Evolutionary conservation across 2,888 invertebrate genomes (phyloP).

Genomic region (Hydroisotoma schaefferi): DNA sequence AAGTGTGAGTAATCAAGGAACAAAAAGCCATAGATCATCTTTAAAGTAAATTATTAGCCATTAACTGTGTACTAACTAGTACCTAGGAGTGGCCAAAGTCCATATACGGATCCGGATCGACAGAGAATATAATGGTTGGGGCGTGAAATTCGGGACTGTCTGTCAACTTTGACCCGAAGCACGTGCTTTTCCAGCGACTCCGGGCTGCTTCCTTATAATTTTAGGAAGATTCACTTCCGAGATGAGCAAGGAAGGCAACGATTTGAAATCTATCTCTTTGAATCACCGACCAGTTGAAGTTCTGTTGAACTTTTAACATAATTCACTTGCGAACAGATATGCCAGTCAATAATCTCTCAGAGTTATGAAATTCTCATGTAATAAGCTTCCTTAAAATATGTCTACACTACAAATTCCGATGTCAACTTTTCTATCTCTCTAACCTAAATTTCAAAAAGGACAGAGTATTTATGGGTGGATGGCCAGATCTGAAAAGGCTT

Average conservation of each 20-base stretch:
- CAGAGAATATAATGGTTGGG: constrained; percentile 24
- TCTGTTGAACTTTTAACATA: constrained; percentile 1
- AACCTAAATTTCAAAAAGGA: no score
- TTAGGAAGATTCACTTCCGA: constrained; percentile 15
- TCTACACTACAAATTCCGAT: no score
- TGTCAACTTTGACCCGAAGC: constrained; percentile 39
- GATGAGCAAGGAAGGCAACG: constrained; percentile 29
- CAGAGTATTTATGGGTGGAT: no score
- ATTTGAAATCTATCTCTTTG: constrained; percentile 42
- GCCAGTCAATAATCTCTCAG: no score
- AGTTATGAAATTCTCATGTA: no score
- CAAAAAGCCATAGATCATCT: no score
- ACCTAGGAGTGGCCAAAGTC: background rate
- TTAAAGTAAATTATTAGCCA: background rate
- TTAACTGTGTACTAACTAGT: background rate
- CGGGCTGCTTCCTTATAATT: constrained; percentile 1
- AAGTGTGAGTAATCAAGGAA: no score
- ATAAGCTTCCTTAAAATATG: no score
- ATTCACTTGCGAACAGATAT: no score
- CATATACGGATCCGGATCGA: background rate
- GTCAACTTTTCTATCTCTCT: no score
- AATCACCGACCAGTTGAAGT: constrained; percentile 26
- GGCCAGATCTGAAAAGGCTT: no score
- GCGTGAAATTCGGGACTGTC: constrained; percentile 43
- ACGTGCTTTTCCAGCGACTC: constrained; percentile 33